Conservation (phyloP, 2,888 invertebrate species). For the Geotrupes spiniger region DNA sequence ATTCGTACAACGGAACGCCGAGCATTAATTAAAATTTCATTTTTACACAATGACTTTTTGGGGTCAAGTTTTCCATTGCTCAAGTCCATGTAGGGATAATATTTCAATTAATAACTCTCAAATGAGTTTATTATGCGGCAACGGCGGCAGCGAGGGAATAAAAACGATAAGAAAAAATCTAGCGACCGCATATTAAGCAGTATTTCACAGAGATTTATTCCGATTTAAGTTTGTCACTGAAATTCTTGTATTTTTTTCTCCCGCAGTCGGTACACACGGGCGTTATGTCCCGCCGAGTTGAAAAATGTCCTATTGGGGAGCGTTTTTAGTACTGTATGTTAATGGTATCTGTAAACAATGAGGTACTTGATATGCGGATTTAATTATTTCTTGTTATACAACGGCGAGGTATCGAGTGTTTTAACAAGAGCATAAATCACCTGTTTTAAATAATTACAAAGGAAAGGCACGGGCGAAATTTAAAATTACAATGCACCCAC, state of each 20-base stretch:
- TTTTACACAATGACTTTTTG: slow-evolving; percentile 12
- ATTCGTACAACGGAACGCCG: slow-evolving; percentile 4
- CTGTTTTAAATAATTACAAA: no score
- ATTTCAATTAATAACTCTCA: slow-evolving; percentile 5
- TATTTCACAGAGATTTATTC: slow-evolving; percentile 6
- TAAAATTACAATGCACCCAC: no score
- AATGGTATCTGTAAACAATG: slow-evolving; percentile 1
- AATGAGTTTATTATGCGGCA: slow-evolving; percentile 7
- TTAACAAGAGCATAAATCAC: no score
- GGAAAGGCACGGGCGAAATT: no score
- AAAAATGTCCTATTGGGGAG: slow-evolving; percentile 3
- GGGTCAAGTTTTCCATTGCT: slow-evolving; percentile 12
- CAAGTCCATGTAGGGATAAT: slow-evolving; percentile 1
- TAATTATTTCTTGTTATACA: slow-evolving; percentile 6
- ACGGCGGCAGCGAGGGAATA: not conserved
- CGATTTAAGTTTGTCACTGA: slow-evolving; percentile 6
- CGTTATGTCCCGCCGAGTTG: slow-evolving; percentile 5
- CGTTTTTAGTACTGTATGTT: slow-evolving; percentile 2
- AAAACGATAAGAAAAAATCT: no score
- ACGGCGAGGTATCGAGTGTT: not conserved
- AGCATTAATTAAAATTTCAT: slow-evolving; percentile 15
- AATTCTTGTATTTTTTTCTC: slow-evolving; percentile 1
- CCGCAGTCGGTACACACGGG: not conserved
- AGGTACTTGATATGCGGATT: slow-evolving; percentile 3
- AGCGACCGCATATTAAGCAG: slow-evolving; percentile 4